Evolutionary conservation across 2,113 vertebrate genomes (phyloP), one percentile per base, ranked within the genome.

Genomic region (Calypte anna): DNA sequence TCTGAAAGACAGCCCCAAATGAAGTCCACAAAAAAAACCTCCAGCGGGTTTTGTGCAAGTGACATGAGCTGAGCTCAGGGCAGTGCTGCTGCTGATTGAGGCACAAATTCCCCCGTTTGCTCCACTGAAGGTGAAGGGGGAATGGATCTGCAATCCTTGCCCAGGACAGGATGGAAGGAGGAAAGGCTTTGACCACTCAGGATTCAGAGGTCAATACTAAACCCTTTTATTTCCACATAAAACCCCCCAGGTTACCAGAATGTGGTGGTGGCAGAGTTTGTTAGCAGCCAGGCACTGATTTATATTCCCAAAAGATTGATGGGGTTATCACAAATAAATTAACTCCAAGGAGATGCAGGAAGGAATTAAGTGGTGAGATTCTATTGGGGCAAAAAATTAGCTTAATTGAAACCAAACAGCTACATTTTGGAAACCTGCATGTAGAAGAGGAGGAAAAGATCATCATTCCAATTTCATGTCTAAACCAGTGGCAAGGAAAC

Each of bases 101-200:
- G 10, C 36, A 19, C 9, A 38, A 51, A 10, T 23, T 6, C 12
- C 14, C 44, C n/a, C 17, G 11, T 22, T 59, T 7, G 2, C 19
- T n/a, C 72, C 22, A 3, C 19, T 4, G 2, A 9, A 5, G 6
- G n/a, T 1, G 3, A 33, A 61, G 58, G 5, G 31, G 14, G 36
- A 43, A 40, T 6, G 40, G 40, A 50, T 10, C 59, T 9, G 6
- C 59, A 27, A 2, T 1, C 25, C 30, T 6, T 23, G 0, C 3
- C 0, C 1, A 10, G 62, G 25, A 6, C 12, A 68, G 15, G 59
- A 31, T 1, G 2, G 24, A 8, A 46, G 68, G 22, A 14, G 19
- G 24, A 76, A 70, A 1, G 1, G 4, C 8, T 75, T 33, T 1
- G 5, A 4, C 11, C 28, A 17, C 33, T 25, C 33, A 5, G 50